Evolutionary conservation across 2,797 vertebrate species (phyloP).

Genomic region (Centropyge bicolor): DNA sequence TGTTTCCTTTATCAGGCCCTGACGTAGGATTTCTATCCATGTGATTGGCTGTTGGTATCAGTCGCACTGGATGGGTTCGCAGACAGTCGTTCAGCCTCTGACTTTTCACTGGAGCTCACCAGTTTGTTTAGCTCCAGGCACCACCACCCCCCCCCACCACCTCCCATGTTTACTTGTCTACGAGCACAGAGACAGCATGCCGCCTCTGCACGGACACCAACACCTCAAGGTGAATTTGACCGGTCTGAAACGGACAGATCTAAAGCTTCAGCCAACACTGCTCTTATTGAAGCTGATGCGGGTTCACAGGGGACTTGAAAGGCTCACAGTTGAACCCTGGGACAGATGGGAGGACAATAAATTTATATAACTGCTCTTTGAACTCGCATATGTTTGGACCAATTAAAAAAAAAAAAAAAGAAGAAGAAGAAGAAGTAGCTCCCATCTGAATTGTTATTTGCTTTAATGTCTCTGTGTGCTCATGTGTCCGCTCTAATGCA

Average conservation of each 20-base stretch:
- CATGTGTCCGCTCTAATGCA: constrained; percentile 14
- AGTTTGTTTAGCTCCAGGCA: constrained; percentile 13
- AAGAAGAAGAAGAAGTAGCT: no score
- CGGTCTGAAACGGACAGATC: constrained; percentile 59
- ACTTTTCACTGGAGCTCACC: constrained; percentile 28
- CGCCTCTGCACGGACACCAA: constrained; percentile 17
- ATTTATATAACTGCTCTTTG: constrained; percentile 59
- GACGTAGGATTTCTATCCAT: constrained; percentile 23
- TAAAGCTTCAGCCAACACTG: constrained; percentile 44
- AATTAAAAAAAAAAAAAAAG: constrained; percentile 24
- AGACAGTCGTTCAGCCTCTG: constrained; percentile 12
- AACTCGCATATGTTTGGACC: constrained; percentile 31
- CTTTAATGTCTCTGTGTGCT: constrained; percentile 31
- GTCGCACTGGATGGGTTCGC: constrained; percentile 13
- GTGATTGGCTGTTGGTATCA: constrained; percentile 41
- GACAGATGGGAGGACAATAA: constrained; percentile 44
- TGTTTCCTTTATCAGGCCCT: constrained; percentile 58
- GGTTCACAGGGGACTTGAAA: constrained; percentile 41
- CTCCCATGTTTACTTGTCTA: constrained; percentile 47
- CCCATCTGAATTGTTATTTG: constrained; percentile 25
- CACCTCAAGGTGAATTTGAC: constrained; percentile 68
- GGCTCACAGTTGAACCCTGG: constrained; percentile 29
- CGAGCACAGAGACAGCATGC: constrained; percentile 23
- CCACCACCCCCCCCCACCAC: neutral
- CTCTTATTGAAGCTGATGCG: constrained; percentile 58